Percentiles rank a stretch among this genome's conserved stretches.
Conservation (phyloP, 2,797 vertebrate species). For the Acrocephalus scirpaceus region DNA sequence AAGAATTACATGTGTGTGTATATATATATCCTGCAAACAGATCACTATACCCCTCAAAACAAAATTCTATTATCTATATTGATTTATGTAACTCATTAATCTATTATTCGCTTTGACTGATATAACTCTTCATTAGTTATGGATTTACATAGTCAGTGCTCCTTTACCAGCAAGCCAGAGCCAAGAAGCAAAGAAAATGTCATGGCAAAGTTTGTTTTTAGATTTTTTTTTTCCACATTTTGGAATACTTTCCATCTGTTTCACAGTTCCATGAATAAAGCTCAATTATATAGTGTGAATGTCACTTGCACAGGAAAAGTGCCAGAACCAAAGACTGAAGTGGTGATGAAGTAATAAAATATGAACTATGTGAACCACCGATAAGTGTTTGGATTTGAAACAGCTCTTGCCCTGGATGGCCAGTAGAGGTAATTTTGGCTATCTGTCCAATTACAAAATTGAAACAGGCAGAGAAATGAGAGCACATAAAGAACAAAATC, state of each 20-base stretch:
- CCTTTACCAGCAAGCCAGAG: background rate
- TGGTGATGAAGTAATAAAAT: slow-evolving; percentile 29
- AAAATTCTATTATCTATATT: slow-evolving; percentile 40
- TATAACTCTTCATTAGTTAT: slow-evolving; percentile 26
- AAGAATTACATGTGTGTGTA: background rate
- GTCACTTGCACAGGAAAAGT: background rate
- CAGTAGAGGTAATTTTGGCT: background rate
- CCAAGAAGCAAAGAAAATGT: slow-evolving; percentile 31
- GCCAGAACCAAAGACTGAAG: slow-evolving; percentile 17
- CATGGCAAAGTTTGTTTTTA: background rate
- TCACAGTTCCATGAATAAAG: slow-evolving; percentile 35
- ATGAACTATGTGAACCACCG: background rate
- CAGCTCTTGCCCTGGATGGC: background rate
- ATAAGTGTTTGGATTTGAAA: background rate
- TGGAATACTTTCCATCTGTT: slow-evolving; percentile 27
- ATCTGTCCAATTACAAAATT: slow-evolving; percentile 5
- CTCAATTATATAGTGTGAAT: slow-evolving; percentile 39
- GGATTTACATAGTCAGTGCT: slow-evolving; percentile 27
- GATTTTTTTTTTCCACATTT: background rate
- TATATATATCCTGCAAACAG: background rate
- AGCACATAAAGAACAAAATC: background rate
- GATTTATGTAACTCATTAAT: slow-evolving; percentile 34
- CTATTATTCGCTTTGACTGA: slow-evolving; percentile 20
- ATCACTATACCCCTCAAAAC: background rate
- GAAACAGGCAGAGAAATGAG: background rate